Evolutionary conservation across 2,888 invertebrate genomes (phyloP).

Genomic region (Platynereis dumerilii): DNA sequence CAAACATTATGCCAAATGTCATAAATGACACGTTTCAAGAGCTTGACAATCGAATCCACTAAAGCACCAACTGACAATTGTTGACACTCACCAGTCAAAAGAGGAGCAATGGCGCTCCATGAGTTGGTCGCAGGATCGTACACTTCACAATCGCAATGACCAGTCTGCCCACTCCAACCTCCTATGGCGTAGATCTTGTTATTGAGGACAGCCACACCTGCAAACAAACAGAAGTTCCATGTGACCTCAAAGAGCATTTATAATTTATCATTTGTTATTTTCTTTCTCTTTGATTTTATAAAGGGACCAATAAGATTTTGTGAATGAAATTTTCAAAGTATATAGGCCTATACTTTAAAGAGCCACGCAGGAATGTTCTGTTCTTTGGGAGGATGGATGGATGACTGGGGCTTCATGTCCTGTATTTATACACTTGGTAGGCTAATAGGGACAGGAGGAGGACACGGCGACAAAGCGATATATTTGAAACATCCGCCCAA

Average conservation of each 20-base stretch:
- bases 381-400: too few species aligned
- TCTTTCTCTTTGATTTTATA: too few species aligned
- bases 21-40: not conserved
- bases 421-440: too few species aligned
- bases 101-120: slow-evolving; percentile 75
- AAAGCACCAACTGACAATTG: too few species aligned
- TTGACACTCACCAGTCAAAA: slow-evolving; percentile 69
- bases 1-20: not conserved
- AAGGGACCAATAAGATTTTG: too few species aligned
- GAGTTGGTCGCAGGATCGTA: slow-evolving; percentile 71
- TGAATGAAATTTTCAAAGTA: too few species aligned
- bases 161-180: slow-evolving; percentile 77
- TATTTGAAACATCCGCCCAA: too few species aligned
- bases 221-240: slow-evolving; percentile 8
- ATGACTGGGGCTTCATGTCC: too few species aligned
- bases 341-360: too few species aligned
- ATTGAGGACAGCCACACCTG: slow-evolving; percentile 72
- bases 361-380: too few species aligned
- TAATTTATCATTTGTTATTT: not conserved
- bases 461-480: too few species aligned
- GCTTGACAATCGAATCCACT: not conserved
- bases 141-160: slow-evolving; percentile 77
- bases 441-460: too few species aligned
- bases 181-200: slow-evolving; percentile 78
- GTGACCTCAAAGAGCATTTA: not conserved